Evolutionary conservation across 1,140 invertebrate genomes (phyloP), one percentile per base, ranked within the genome.

Genomic region (Eurytemora carolleeae): DNA sequence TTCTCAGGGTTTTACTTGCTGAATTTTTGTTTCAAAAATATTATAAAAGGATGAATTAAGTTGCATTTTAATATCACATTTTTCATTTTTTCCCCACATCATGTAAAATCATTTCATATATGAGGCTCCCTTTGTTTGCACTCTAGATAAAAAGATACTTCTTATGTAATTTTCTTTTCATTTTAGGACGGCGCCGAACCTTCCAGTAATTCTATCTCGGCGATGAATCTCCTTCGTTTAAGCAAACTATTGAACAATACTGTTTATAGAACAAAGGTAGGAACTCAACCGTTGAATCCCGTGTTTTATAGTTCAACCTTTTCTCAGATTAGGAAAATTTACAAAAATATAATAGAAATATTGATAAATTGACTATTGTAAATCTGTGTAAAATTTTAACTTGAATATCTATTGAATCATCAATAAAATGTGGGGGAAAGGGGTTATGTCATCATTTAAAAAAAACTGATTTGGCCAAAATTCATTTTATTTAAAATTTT

Each of bases 101-200:
- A 12, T 44, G 31, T 44, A 44, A n/a, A 44, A 12, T 44, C 31
- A 7, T 44, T 7, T n/a, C n/a, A 44, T 44, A 44, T 44, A 12
- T 7, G 7, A 44, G 31, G 7, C n/a, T 44, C 31, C n/a, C n/a
- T n/a, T n/a, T 44, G n/a, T 44, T 44, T n/a, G 7, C n/a, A 12
- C 7, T 44, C n/a, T 12, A 44, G 7, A 44, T n/a, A 44, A 7
- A 44, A 44, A n/a, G 31, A 7, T 12, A 44, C 19, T 55, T 19
- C 54, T 55, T 7, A 7, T 7, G 21, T 19, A 55, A n/a, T 15
- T 18, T 20, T 54, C 52, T 19, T n/a, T 18, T 18, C n/a, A 12
- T 31, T 18, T n/a, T n/a, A 25, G 15, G 58, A 59, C 52, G 58
- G 58, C 7, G 58, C 58, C 3, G 58, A 59, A 26, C 58, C 58